These are phyloP conservation scores for Coecobrya sp. DNA, from an alignment of 2,888 invertebrate species.

Conservation along the genomic window DNA sequence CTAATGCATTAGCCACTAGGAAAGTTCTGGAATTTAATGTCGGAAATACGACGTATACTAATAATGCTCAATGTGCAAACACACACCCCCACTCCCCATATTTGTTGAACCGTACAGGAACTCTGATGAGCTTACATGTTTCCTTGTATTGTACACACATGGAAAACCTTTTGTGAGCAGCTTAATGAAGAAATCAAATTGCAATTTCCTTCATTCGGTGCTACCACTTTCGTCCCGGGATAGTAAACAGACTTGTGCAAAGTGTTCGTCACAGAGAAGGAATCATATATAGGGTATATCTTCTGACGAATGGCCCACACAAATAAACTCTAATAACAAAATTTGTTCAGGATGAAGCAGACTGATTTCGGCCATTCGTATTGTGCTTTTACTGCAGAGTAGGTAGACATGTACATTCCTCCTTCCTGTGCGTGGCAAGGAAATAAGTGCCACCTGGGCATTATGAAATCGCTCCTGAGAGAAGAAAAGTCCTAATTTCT, in stretches of 20 bases:
- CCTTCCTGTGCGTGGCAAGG: constrained; percentile 21
- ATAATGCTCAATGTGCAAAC: background rate
- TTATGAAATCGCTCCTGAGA: constrained; percentile 63
- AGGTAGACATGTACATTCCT: background rate
- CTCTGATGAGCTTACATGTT: background rate
- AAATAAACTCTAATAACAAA: background rate
- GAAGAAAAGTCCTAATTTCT: constrained; percentile 58
- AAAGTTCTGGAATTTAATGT: constrained; percentile 10
- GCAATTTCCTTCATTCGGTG: constrained; percentile 66
- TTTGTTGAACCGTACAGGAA: background rate
- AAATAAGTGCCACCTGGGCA: constrained; percentile 63
- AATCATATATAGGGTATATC: background rate
- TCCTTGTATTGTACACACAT: background rate
- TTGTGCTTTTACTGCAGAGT: background rate
- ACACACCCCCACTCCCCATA: background rate
- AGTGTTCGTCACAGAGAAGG: constrained; percentile 36
- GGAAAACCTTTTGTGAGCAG: background rate
- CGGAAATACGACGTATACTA: constrained; percentile 23
- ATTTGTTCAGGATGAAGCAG: background rate
- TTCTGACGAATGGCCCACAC: constrained; percentile 13
- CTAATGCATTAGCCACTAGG: background rate
- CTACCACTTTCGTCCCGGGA: constrained; percentile 4
- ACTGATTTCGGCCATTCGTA: background rate
- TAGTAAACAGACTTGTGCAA: constrained; percentile 8
- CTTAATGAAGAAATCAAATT: constrained; percentile 75